phyloP scores from a whole-genome alignment of 2,113 vertebrate species.

The Panurus biarmicus region DNA sequence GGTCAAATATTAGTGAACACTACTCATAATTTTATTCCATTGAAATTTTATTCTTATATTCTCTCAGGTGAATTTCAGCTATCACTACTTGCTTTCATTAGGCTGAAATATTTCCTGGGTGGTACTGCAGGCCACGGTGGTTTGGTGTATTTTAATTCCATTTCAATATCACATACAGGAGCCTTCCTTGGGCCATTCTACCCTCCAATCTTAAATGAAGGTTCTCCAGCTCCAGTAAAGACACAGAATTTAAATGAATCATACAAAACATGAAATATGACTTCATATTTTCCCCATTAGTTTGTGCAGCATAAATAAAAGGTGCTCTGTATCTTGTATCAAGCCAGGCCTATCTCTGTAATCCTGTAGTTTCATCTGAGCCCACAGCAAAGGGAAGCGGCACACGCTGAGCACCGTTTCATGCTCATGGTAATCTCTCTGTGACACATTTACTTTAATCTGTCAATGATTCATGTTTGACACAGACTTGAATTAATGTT shows the following conservation, averaged over 20 bases:
- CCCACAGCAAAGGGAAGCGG: neutral
- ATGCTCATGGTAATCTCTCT: neutral
- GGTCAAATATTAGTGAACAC: neutral
- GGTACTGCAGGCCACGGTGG: neutral
- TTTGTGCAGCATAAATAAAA: neutral
- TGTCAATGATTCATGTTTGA: slow-evolving; percentile 8
- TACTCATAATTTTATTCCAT: neutral
- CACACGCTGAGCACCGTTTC: neutral
- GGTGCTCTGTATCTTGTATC: neutral
- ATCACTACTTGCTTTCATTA: neutral
- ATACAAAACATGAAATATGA: neutral
- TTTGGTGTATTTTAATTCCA: neutral
- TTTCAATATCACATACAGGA: neutral
- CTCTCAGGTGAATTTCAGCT: neutral
- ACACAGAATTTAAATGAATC: neutral
- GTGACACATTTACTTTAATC: slow-evolving; percentile 36
- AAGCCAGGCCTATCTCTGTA: neutral
- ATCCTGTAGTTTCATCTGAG: neutral
- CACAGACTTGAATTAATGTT: slow-evolving; percentile 1
- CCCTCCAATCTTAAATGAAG: neutral
- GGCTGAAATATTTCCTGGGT: neutral
- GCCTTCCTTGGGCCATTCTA: neutral
- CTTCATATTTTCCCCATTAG: neutral
- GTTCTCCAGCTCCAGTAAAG: neutral
- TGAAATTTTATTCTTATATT: neutral